Evolutionary conservation across 2,888 invertebrate species (phyloP).

Genomic region (Dasypolia templi): DNA sequence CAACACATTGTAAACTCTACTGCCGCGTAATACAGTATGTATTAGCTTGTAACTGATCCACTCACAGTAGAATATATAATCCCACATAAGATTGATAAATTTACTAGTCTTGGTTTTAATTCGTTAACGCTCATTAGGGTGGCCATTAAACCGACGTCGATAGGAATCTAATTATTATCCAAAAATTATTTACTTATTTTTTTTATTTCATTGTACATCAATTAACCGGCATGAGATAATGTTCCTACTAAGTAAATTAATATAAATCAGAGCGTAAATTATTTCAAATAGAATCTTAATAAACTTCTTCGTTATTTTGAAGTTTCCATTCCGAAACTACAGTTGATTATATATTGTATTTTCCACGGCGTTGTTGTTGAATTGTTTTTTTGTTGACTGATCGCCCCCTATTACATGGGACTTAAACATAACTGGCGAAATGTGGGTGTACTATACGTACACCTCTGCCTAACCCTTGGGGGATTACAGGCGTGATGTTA

Average conservation of each 20-base stretch:
- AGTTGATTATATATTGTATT: neutral
- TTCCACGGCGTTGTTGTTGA: neutral
- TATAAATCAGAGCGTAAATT: constrained; percentile 15
- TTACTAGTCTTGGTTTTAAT: constrained; percentile 52
- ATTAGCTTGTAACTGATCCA: constrained; percentile 11
- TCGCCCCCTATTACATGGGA: no score
- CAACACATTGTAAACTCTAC: constrained; percentile 40
- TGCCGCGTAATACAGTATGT: constrained; percentile 38
- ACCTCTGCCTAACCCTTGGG: no score
- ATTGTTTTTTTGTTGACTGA: neutral
- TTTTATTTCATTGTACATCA: no score
- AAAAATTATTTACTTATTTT: constrained; percentile 41
- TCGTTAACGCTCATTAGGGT: constrained; percentile 57
- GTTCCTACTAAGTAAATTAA: constrained; percentile 4
- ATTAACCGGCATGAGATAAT: constrained; percentile 37
- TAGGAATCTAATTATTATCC: constrained; percentile 33
- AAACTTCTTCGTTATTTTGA: neutral
- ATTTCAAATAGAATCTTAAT: neutral
- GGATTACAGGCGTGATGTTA: no score
- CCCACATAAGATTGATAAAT: constrained; percentile 55
- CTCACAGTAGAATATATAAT: constrained; percentile 25
- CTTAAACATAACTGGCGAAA: no score
- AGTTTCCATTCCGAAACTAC: neutral
- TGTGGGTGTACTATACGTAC: no score
- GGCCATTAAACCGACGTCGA: constrained; percentile 43